Percentiles rank a stretch among this genome's conserved stretches.
Conservation (phyloP, 2,113 vertebrate species). For the Cygnus atratus region DNA sequence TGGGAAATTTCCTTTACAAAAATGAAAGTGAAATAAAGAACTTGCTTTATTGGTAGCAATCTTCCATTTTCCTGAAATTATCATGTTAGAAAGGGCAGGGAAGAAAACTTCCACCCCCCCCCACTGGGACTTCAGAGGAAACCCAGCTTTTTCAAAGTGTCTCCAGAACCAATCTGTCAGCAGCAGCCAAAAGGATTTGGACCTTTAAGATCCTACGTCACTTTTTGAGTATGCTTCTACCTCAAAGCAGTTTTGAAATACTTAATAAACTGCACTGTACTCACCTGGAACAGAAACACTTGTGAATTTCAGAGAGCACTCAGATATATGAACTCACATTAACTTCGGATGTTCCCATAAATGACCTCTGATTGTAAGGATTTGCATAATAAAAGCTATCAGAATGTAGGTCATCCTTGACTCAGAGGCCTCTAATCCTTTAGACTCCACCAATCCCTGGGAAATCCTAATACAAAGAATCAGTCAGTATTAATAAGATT, state of each 20-base stretch:
- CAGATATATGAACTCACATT: conserved; percentile 15
- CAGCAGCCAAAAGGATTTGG: not conserved
- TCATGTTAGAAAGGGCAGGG: not conserved
- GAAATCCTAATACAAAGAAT: conserved; percentile 59
- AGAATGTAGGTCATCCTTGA: conserved; percentile 57
- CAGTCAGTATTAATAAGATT: conserved; percentile 28
- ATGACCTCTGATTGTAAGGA: conserved; percentile 42
- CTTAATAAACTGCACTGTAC: not conserved
- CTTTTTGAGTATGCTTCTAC: not conserved
- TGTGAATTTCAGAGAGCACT: not conserved
- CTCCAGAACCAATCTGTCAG: not conserved
- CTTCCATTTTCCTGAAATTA: not conserved
- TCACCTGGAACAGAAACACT: not conserved
- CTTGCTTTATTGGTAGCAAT: not conserved
- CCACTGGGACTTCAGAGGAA: not conserved
- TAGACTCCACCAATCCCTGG: conserved; percentile 11
- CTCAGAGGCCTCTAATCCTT: conserved; percentile 54
- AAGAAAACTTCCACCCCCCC: not conserved
- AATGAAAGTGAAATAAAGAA: not conserved
- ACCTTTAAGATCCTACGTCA: not conserved
- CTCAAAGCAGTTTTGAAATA: not conserved
- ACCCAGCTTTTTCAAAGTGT: not conserved
- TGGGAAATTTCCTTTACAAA: not conserved
- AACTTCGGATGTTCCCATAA: conserved; percentile 42
- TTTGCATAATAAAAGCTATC: conserved; percentile 56